Evolutionary conservation across 2,113 vertebrate species (phyloP).

Genomic region (Tylochromis polylepis): DNA sequence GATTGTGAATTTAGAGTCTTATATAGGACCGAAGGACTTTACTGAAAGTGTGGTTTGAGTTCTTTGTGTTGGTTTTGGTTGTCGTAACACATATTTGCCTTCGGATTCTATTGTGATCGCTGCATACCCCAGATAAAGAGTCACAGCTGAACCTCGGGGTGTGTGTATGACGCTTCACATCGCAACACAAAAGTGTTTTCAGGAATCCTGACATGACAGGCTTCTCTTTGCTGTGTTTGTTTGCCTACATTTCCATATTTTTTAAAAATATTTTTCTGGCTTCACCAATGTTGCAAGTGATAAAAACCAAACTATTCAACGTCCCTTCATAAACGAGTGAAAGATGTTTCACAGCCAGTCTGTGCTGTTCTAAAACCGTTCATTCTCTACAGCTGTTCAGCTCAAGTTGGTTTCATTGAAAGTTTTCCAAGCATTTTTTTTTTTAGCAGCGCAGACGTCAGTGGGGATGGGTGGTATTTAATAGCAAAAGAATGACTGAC

Average conservation of each 20-base stretch:
- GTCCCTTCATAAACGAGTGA: not conserved
- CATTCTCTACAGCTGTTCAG: not conserved
- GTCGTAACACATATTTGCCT: not conserved
- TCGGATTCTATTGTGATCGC: not conserved
- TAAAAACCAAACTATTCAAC: not conserved
- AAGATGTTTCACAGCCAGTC: not conserved
- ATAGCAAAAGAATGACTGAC: not conserved
- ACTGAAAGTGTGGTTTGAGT: not conserved
- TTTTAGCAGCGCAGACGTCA: not conserved
- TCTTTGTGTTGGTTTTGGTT: not conserved
- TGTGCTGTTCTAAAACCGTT: not conserved
- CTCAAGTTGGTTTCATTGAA: not conserved
- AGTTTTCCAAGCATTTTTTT: not conserved
- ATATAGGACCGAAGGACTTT: not conserved
- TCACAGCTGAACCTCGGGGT: not conserved
- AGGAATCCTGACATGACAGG: not conserved
- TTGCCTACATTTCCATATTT: not conserved
- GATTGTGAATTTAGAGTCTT: not conserved
- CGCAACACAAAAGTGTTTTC: not conserved
- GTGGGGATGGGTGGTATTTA: not conserved
- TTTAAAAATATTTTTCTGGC: not conserved
- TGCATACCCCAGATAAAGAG: not conserved
- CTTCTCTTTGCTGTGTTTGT: not conserved
- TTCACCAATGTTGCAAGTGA: not conserved
- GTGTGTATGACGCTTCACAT: not conserved